phyloP scores from a whole-genome alignment of 2,797 vertebrate species.

The Octomys mimax region DNA sequence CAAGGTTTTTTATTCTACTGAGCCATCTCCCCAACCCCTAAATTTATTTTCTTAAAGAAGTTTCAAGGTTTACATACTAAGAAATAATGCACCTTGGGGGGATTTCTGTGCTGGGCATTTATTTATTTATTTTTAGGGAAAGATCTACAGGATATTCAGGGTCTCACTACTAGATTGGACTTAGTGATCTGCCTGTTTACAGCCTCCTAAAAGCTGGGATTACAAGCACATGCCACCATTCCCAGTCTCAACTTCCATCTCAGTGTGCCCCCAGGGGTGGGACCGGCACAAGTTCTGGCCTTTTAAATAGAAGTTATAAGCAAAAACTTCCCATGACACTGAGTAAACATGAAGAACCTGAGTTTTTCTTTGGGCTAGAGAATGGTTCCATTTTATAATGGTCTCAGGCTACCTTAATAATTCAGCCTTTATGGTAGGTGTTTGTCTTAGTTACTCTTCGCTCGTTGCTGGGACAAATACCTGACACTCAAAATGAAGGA shows the following conservation, averaged over 20 bases:
- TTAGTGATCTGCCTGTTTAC: no score
- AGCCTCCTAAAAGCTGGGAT: no score
- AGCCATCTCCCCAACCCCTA: not conserved
- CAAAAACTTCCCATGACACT: not conserved
- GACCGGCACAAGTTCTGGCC: not conserved
- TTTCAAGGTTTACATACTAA: not conserved
- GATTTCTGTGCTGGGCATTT: not conserved
- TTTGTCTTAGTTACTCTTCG: no score
- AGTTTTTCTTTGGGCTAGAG: not conserved
- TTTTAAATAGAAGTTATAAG: not conserved
- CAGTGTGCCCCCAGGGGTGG: no score
- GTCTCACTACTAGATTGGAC: no score
- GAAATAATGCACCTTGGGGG: not conserved
- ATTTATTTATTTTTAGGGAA: not conserved
- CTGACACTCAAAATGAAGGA: no score
- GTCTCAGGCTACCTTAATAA: not conserved
- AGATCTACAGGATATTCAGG: no score
- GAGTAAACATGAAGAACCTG: not conserved
- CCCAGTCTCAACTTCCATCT: no score
- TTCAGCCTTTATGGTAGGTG: not conserved
- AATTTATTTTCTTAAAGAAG: constrained; percentile 41
- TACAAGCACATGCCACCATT: no score
- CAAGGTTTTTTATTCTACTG: no score
- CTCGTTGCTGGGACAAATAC: no score
- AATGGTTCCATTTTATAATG: not conserved